Evolutionary conservation across 2,113 vertebrate species (phyloP), one percentile per base, ranked within the genome.

Genomic region (Muscicapa adusta): DNA sequence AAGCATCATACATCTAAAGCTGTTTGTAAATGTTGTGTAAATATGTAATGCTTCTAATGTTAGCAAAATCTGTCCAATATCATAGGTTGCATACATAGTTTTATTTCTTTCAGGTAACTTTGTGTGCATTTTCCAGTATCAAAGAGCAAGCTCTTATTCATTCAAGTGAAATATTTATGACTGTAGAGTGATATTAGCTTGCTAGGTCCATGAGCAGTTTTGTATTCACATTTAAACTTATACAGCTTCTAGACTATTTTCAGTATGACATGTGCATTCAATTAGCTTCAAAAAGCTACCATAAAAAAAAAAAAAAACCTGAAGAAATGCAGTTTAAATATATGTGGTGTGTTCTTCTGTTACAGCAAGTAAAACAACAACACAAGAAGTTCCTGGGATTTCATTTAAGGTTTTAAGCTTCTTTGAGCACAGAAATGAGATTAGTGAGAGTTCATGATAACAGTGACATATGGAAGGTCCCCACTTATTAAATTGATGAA

Each of bases 211-310:
- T 42, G 63, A 61, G 56, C 4, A 2, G 20, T 87, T 96, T 89
- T 50, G 14, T 66, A 70, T 24, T 73, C 2, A 6, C 15, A 13
- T 92, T 94, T 73, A 85, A 95, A 74, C 61, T 82, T 89, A 47
- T 0, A 65, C 58, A 93, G 34, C 20, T 85, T 94, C 88, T 53
- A 66, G 50, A 78, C 53, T 78, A 53, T 85, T 89, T 91, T 91
- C 28, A 91, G 25, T 63, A 45, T 60, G 45, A 71, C 80, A 89
- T 50, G 18, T 92, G 84, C 19, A 89, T 93, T 94, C 58, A 94
- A 92, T 92, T 92, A 92, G 45, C 66, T 95, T 94, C 53, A 88
- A 90, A 94, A 93, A 14, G 10, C 66, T 85, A 78, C 54, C 36
- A 68, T 22, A 88, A 72, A 67, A 80, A 62, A 81, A 50, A 50